Evolutionary conservation across 2,797 vertebrate species (phyloP).

Genomic region (Helostoma temminkii): DNA sequence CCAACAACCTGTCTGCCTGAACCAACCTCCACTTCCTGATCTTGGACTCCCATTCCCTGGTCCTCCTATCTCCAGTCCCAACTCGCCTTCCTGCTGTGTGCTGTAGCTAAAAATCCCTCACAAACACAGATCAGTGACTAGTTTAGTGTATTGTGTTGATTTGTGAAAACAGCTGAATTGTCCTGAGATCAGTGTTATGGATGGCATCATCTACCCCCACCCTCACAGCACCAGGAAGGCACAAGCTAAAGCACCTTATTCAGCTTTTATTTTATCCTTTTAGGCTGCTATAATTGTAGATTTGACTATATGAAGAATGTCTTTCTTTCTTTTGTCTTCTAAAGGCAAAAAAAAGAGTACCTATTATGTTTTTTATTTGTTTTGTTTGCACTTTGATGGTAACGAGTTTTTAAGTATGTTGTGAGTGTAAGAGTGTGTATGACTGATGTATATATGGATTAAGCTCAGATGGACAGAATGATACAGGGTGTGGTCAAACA

Average conservation of each 20-base stretch:
- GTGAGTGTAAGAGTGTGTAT: constrained; percentile 82
- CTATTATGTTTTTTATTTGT: constrained; percentile 75
- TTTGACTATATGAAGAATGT: constrained; percentile 97
- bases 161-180: constrained; percentile 54
- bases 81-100: constrained; percentile 72
- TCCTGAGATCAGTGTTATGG: constrained; percentile 66
- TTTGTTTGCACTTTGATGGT: constrained; percentile 93
- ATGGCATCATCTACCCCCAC: constrained; percentile 37
- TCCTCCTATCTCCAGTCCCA: constrained; percentile 46
- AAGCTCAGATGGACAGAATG: constrained; percentile 81
- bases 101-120: constrained; percentile 65
- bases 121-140: constrained; percentile 64
- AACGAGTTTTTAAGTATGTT: constrained; percentile 89
- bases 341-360: constrained; percentile 81
- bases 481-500: constrained; percentile 85
- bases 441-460: constrained; percentile 86
- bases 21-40: constrained; percentile 57
- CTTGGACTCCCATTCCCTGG: constrained; percentile 17
- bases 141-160: constrained; percentile 56
- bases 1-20: constrained; percentile 92
- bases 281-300: constrained; percentile 99
- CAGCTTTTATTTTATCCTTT: constrained; percentile 87
- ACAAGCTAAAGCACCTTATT: constrained; percentile 99
- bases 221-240: constrained; percentile 72
- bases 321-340: constrained; percentile 79